These are phyloP conservation scores for Nudaria mundana DNA, from an alignment of 2,888 invertebrate species.

Conservation along the genomic window DNA sequence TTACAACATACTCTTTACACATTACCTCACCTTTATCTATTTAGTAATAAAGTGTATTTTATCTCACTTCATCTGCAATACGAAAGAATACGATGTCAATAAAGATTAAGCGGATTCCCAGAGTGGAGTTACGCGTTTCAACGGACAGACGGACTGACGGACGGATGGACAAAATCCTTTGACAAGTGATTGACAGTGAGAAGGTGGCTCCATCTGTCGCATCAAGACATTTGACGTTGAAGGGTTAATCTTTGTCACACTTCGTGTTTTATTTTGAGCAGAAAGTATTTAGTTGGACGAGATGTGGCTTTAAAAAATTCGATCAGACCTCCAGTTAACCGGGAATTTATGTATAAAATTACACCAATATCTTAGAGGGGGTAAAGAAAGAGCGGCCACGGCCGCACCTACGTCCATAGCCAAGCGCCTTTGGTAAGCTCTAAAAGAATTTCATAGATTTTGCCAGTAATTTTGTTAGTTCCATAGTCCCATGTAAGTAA, in stretches of 20 bases:
- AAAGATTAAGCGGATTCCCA: constrained; percentile 58
- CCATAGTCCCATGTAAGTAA: too few relatives aligned
- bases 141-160: constrained; percentile 48
- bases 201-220: constrained; percentile 30
- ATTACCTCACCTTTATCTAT: not conserved
- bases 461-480: too few relatives aligned
- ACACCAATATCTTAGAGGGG: too few relatives aligned
- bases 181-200: constrained; percentile 56
- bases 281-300: not conserved
- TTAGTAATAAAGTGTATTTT: constrained; percentile 11
- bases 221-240: constrained; percentile 37
- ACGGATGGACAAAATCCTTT: constrained; percentile 46
- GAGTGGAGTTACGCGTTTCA: constrained; percentile 45
- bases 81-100: constrained; percentile 44
- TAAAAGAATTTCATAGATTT: too few relatives aligned
- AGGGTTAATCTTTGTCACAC: constrained; percentile 36
- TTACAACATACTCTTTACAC: constrained; percentile 12
- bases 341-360: too few relatives aligned
- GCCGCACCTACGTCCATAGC: too few relatives aligned
- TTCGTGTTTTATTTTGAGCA: constrained; percentile 20
- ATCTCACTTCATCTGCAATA: constrained; percentile 12
- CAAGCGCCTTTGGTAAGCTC: too few relatives aligned
- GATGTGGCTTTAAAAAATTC: too few relatives aligned
- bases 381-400: too few relatives aligned
- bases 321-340: too few relatives aligned